Conservation (phyloP, 2,797 vertebrate species). For the Eulemur rubriventer region DNA sequence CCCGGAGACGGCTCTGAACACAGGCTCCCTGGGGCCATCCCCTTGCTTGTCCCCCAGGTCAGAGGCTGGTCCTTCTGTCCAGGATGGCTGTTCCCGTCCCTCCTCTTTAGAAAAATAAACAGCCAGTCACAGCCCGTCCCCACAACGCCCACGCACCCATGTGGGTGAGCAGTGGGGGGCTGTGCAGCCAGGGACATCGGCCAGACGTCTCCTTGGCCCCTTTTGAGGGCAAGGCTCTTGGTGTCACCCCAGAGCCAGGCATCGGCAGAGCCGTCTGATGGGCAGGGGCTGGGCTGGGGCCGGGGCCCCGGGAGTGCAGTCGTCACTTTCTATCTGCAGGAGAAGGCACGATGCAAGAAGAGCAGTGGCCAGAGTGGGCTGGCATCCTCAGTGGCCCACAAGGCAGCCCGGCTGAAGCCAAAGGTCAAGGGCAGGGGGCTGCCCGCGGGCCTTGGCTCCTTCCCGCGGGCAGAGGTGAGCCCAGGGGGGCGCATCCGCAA, state of each 20-base stretch:
- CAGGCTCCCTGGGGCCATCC: background rate
- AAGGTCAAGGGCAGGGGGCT: conserved; percentile 90
- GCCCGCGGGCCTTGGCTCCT: conserved; percentile 83
- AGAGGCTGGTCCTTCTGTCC: background rate
- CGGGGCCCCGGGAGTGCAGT: accelerated
- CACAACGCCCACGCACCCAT: too few species aligned
- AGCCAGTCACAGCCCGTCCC: too few species aligned
- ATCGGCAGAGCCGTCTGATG: accelerated
- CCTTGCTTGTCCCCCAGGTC: background rate
- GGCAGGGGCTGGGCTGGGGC: accelerated
- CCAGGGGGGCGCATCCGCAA: conserved; percentile 83
- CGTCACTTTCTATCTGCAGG: conserved; percentile 77
- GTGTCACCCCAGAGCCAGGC: background rate
- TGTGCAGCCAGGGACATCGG: accelerated
- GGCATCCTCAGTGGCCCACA: conserved; percentile 87
- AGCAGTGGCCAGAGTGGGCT: conserved; percentile 85
- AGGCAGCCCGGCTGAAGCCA: conserved; percentile 92
- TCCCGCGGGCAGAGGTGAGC: conserved; percentile 86
- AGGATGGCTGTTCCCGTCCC: background rate
- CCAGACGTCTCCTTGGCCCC: background rate
- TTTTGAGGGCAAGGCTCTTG: background rate
- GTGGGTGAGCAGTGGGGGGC: too few species aligned
- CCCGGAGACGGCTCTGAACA: background rate
- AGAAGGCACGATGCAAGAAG: conserved; percentile 89
- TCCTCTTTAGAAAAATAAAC: background rate